Percentiles rank a stretch among this genome's conserved stretches.
phyloP scores from a whole-genome alignment of 2,113 vertebrate genomes.

The Panurus biarmicus region DNA sequence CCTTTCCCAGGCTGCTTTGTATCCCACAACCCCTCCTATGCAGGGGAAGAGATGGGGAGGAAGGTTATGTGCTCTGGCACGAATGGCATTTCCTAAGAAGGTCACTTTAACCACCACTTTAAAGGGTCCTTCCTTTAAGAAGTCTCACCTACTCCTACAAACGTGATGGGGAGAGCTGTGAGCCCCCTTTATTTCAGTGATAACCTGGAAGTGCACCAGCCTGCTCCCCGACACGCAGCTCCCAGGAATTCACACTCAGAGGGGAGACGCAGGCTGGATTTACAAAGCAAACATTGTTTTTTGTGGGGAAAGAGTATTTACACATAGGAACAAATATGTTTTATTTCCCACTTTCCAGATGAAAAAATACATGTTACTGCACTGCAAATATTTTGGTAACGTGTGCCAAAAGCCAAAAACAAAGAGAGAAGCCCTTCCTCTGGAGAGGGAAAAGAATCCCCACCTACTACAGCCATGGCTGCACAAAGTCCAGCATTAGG shows the following conservation, averaged over 20 bases:
- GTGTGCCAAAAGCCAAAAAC: not conserved
- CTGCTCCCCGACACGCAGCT: accelerated
- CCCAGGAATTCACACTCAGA: not conserved
- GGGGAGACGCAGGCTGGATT: not conserved
- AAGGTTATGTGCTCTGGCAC: conserved; percentile 59
- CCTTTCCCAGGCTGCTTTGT: not conserved
- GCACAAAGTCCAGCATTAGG: not conserved
- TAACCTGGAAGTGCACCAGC: not conserved
- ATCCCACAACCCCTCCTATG: not conserved
- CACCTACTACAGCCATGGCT: not conserved
- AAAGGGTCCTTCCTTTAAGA: not conserved
- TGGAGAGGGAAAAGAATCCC: not conserved
- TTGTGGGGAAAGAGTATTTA: not conserved
- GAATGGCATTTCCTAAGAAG: conserved; percentile 76
- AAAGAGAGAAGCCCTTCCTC: not conserved
- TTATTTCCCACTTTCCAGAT: conserved; percentile 1
- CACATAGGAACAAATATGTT: not conserved
- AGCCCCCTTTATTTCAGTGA: not conserved
- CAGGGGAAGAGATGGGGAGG: conserved; percentile 24
- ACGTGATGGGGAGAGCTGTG: not conserved
- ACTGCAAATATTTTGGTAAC: not conserved
- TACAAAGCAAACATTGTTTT: not conserved
- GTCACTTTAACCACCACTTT: conserved; percentile 52
- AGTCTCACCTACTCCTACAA: not conserved
- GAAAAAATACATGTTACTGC: not conserved